Conservation (phyloP, 2,113 vertebrate genomes). For the Antechinus stuartii region DNA sequence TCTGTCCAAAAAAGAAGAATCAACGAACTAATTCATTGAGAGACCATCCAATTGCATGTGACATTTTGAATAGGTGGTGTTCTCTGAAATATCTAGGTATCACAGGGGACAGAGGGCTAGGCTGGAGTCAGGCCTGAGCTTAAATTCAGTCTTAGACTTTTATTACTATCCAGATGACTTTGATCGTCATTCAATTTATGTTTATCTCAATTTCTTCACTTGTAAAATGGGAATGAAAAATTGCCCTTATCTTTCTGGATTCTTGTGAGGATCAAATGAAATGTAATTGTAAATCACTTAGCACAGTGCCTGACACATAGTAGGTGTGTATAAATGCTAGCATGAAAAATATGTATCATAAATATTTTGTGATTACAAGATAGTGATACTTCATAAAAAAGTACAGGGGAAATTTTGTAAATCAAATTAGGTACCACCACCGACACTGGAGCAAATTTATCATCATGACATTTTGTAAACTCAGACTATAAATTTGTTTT, state of each 20-base stretch:
- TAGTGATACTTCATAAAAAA: slow-evolving; percentile 55
- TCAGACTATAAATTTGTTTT: slow-evolving; percentile 6
- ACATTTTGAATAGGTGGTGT: no score
- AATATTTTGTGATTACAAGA: slow-evolving; percentile 53
- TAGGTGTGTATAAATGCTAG: neutral
- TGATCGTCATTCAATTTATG: no score
- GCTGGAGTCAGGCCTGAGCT: no score
- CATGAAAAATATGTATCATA: slow-evolving; percentile 15
- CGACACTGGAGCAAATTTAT: neutral
- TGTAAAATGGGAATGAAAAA: neutral
- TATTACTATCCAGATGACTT: no score
- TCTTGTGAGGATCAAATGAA: neutral
- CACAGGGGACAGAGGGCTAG: no score
- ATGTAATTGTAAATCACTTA: neutral
- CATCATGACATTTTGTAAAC: slow-evolving; percentile 45
- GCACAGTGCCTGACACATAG: neutral
- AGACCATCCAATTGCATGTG: no score
- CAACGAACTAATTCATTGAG: no score
- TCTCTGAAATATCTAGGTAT: no score
- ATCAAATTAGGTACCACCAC: slow-evolving; percentile 51
- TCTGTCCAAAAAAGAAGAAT: no score
- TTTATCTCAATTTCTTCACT: neutral
- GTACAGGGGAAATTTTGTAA: slow-evolving; percentile 49
- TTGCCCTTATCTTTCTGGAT: neutral
- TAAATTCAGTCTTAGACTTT: no score